Evolutionary conservation across 2,797 vertebrate species (phyloP).

Genomic region (Delichon dasypus): DNA sequence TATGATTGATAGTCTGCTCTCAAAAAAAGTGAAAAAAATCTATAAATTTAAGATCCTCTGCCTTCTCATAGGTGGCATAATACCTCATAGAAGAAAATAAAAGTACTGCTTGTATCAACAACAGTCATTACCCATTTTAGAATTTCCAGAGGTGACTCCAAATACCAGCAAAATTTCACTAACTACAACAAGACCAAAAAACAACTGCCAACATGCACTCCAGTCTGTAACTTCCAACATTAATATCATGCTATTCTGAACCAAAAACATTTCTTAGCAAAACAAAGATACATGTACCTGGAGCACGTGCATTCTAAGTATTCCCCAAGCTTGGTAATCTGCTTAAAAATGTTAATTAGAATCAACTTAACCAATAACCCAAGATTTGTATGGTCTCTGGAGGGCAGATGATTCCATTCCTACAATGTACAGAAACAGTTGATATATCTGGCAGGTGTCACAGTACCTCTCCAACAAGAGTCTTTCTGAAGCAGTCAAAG

Average conservation of each 20-base stretch:
- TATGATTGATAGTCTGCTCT: background rate
- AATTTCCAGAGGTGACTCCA: background rate
- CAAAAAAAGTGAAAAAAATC: background rate
- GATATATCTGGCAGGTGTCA: background rate
- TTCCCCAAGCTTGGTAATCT: background rate
- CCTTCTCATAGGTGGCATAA: background rate
- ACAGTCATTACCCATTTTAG: background rate
- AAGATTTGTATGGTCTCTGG: background rate
- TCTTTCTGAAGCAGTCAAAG: constrained; percentile 93
- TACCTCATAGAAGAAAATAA: background rate
- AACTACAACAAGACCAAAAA: background rate
- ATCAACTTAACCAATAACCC: background rate
- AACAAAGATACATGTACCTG: background rate
- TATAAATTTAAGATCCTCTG: background rate
- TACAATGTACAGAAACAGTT: background rate
- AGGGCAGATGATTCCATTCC: background rate
- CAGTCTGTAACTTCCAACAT: background rate
- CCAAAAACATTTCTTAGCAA: background rate
- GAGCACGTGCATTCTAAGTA: accelerated
- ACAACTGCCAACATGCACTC: background rate
- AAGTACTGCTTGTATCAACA: background rate
- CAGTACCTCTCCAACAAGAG: constrained; percentile 88
- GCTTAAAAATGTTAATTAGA: background rate
- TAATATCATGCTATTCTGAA: background rate
- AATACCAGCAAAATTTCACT: background rate